Evolutionary conservation across 2,113 vertebrate genomes (phyloP), one percentile per base, ranked within the genome.

Genomic region (Microcebus griseorufus): DNA sequence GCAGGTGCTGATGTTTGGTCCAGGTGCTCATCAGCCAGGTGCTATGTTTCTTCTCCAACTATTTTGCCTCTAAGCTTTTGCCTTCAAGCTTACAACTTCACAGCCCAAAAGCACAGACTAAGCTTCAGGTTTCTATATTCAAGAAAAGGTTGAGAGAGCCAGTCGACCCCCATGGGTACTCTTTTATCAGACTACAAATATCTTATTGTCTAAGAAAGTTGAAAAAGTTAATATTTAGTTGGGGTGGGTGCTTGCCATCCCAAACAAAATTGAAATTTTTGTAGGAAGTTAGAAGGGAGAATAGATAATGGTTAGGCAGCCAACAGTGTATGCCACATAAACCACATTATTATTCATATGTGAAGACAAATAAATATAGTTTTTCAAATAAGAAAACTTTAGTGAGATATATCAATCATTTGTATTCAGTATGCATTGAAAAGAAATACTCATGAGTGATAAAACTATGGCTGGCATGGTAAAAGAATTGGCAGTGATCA

Each of bases 341-440:
- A 65, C 25, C 12, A 64, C 94, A 90, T 96, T 86, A n/a, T 69
- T 65, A 88, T 75, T 85, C 42, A 78, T 17, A 53, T 39, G 9
- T 53, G 29, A 91, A 93, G 8, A 81, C 7, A 60, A 91, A 85
- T 64, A 79, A 18, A 87, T 82, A 67, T 0, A 3, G 39, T 85
- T 93, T 62, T 65, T 39, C 23, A 69, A 87, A 73, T 69, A 82
- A 91, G 25, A 88, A 85, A 73, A 48, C 22, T 13, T 60, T 27
- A 80, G 23, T 86, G 83, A 79, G 11, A 34, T 34, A 75, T 34
- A 76, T 23, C 29, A 80, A 7, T 73, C 55, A 32, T 86, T 60
- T 48, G 29, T 73, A 79, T 60, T 53, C 22, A 53, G 34, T 32
- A 84, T 73, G 9, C 89, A 88, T 86, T 84, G 39, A 91, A 86